These are phyloP conservation scores for Sminthurides bifidus DNA, from an alignment of 1,140 invertebrate species.

Conservation along the genomic window DNA sequence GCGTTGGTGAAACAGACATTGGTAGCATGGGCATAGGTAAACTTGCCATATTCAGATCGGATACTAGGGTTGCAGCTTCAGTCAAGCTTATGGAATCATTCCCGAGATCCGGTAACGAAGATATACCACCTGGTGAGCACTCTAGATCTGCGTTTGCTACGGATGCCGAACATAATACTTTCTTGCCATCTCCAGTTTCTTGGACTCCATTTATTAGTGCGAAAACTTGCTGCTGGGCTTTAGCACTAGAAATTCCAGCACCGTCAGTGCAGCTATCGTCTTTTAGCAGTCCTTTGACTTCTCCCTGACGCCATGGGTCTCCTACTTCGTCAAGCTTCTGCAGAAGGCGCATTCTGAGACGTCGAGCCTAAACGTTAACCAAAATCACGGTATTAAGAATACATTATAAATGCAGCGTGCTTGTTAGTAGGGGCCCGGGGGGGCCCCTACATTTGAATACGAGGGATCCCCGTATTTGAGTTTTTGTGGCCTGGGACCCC, in stretches of 20 bases:
- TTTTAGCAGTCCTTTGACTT: slow-evolving; percentile 7
- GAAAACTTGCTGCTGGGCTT: too few species aligned
- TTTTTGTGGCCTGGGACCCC: too few species aligned
- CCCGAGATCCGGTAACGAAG: background rate
- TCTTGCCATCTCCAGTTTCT: background rate
- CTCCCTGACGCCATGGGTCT: slow-evolving; percentile 11
- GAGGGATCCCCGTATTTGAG: too few species aligned
- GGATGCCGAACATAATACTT: background rate
- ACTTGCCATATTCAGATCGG: background rate
- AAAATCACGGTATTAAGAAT: background rate
- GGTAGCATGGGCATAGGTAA: slow-evolving; percentile 6
- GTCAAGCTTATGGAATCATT: background rate
- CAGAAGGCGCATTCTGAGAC: slow-evolving; percentile 15
- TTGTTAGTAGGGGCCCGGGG: too few species aligned
- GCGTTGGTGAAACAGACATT: background rate
- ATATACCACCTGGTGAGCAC: background rate
- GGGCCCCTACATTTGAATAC: too few species aligned
- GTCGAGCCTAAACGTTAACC: slow-evolving; percentile 3
- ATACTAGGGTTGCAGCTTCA: background rate
- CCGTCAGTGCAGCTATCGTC: too few species aligned
- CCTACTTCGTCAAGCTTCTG: slow-evolving; percentile 16
- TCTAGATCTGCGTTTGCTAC: background rate
- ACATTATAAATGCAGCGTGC: too few species aligned
- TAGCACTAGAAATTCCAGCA: too few species aligned
- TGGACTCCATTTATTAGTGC: slow-evolving; percentile 1